Conservation (phyloP, 2,888 invertebrate genomes). For the Bellardia bayeri region DNA sequence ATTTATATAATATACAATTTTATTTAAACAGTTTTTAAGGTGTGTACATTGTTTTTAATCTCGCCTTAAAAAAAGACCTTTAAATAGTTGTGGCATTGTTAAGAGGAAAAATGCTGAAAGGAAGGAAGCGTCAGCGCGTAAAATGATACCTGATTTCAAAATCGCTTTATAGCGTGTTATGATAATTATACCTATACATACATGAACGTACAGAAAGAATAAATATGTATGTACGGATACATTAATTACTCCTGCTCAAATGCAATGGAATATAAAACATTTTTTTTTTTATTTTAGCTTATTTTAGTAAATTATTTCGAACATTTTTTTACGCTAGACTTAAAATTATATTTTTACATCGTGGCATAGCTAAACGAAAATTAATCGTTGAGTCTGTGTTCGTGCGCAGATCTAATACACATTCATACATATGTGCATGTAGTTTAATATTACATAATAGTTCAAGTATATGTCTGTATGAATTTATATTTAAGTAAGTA, state of each 20-base stretch:
- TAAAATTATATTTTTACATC: too few species aligned
- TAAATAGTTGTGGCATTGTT: conserved; percentile 22
- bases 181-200: conserved; percentile 46
- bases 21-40: background rate
- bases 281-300: too few species aligned
- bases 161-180: conserved; percentile 58
- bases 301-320: too few species aligned
- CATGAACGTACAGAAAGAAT: conserved; percentile 4
- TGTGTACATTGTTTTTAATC: background rate
- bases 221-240: background rate
- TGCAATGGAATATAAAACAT: too few species aligned
- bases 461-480: too few species aligned
- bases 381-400: too few species aligned
- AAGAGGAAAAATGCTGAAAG: conserved; percentile 28
- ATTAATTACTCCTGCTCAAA: too few species aligned
- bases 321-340: too few species aligned
- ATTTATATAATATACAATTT: background rate
- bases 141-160: conserved; percentile 62
- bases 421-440: too few species aligned
- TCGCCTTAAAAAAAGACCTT: conserved; percentile 4
- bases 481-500: background rate
- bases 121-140: conserved; percentile 63
- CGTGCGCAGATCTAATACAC: too few species aligned
- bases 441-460: too few species aligned
- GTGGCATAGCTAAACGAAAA: too few species aligned